Evolutionary conservation across 2,888 invertebrate genomes (phyloP).

Genomic region (Mythimna vitellina): DNA sequence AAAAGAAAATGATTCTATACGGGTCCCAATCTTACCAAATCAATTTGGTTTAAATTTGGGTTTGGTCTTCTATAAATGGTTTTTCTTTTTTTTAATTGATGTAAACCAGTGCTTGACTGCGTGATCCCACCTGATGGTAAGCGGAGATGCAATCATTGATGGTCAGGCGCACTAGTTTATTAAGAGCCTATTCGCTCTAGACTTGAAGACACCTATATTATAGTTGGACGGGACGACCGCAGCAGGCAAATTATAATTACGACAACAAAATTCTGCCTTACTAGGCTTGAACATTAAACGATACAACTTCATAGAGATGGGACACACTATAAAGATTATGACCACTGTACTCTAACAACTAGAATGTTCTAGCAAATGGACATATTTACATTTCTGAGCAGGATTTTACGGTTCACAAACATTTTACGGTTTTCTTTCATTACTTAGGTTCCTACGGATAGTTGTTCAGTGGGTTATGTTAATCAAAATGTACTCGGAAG

Average conservation of each 20-base stretch:
- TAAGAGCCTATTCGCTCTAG: too few relatives aligned
- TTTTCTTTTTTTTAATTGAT: too few relatives aligned
- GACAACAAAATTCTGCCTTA: not conserved
- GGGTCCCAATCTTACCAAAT: too few relatives aligned
- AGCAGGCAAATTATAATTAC: not conserved
- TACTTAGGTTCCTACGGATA: not conserved
- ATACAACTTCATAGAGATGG: constrained; percentile 10
- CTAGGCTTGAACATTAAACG: constrained; percentile 28
- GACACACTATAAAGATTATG: constrained; percentile 20
- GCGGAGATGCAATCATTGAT: too few relatives aligned
- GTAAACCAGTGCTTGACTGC: too few relatives aligned
- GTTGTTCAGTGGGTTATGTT: not conserved
- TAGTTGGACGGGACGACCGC: too few relatives aligned
- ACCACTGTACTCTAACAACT: constrained; percentile 6
- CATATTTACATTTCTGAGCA: constrained; percentile 3
- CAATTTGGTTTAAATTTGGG: too few relatives aligned
- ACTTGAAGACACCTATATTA: too few relatives aligned
- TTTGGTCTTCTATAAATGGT: too few relatives aligned
- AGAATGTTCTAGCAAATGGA: constrained; percentile 14
- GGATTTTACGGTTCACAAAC: constrained; percentile 20
- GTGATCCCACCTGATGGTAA: too few relatives aligned
- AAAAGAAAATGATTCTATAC: too few relatives aligned
- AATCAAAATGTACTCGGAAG: not conserved
- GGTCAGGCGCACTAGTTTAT: too few relatives aligned
- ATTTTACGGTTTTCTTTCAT: constrained; percentile 27